These are phyloP conservation scores for Anableps anableps DNA, from an alignment of 2,797 vertebrate species.

Conservation along the genomic window DNA sequence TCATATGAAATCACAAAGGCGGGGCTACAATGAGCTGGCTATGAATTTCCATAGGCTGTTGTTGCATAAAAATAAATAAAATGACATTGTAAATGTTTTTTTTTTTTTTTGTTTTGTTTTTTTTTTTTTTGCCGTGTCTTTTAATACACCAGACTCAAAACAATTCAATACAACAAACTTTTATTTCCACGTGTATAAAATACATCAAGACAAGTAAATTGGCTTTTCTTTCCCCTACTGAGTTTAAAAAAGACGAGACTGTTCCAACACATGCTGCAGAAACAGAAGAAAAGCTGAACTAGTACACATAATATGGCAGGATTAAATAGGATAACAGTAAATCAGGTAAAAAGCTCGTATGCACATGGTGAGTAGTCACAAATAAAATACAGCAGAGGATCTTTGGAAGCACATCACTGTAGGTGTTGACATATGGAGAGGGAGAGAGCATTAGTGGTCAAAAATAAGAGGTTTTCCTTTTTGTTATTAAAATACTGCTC, in stretches of 20 bases:
- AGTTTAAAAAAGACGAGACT: slow-evolving; percentile 24
- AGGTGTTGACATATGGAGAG: slow-evolving; percentile 21
- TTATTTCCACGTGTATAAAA: slow-evolving; percentile 83
- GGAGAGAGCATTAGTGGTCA: neutral
- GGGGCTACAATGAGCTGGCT: neutral
- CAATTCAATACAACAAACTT: slow-evolving; percentile 67
- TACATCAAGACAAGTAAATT: slow-evolving; percentile 66
- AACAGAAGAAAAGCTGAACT: slow-evolving; percentile 5
- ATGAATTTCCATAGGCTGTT: slow-evolving; percentile 23
- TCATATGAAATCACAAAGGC: slow-evolving; percentile 51
- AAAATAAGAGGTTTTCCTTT: neutral
- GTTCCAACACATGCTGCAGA: slow-evolving; percentile 51
- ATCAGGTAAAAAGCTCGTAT: neutral
- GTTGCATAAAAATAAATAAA: slow-evolving; percentile 67
- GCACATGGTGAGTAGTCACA: slow-evolving; percentile 16
- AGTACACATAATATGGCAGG: slow-evolving; percentile 29
- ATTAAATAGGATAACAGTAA: slow-evolving; percentile 29
- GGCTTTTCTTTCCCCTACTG: slow-evolving; percentile 44
- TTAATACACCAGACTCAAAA: slow-evolving; percentile 23
- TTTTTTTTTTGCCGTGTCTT: slow-evolving; percentile 30
- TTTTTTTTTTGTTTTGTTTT: too few species aligned
- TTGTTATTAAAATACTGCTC: neutral
- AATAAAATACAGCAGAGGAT: slow-evolving; percentile 59
- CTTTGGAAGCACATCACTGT: slow-evolving; percentile 72
- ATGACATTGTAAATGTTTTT: slow-evolving; percentile 40